Evolutionary conservation across 2,797 vertebrate species (phyloP), one percentile per base, ranked within the genome.

Genomic region (Sorex maritimensis): DNA sequence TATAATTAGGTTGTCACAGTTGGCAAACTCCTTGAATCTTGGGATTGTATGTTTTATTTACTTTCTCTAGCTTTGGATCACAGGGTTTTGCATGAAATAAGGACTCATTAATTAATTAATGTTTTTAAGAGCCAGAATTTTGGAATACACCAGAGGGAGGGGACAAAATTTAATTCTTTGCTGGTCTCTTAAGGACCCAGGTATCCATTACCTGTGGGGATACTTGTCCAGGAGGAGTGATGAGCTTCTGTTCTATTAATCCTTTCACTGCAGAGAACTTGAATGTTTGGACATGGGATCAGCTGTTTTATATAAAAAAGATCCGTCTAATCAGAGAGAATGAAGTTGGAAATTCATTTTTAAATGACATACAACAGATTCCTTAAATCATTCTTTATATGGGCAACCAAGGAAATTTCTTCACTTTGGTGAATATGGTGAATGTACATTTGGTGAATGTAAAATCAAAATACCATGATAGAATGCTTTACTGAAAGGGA

Each of bases 391-490:
- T 89, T 81, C 11, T 84, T 11, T n/a, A 83, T 38, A 77, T 24
- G 73, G 73, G 12, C 19, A 69, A 21, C 92, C 34, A 86, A 72
- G 38, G 63, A 93, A 74, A 71, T 28, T 5, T 77, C 17, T 83
- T 81, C 55, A 89, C 2, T 75, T 23, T 71, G 90, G 38, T 34
- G 19, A 58, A 86, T 88, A 34, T 34, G 34, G 34, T 34, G 34
- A 2, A 34, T 34, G 34, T 34, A 34, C 34, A 34, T 34, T 34
- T 34, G 34, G 34, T 34, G 34, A 34, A 34, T 34, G 67, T 23
- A 55, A 90, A 92, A 81, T 90, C 26, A 73, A 73, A 95, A n/a
- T 83, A 71, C 41, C 75, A 10, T 88, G 30, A 72, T 91, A 52
- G 46, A 68, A 81, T 88, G 30, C 61, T 82, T 75, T 91, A 26